Conservation (phyloP, 2,797 vertebrate species). For the Tympanoctomys barrerae region DNA sequence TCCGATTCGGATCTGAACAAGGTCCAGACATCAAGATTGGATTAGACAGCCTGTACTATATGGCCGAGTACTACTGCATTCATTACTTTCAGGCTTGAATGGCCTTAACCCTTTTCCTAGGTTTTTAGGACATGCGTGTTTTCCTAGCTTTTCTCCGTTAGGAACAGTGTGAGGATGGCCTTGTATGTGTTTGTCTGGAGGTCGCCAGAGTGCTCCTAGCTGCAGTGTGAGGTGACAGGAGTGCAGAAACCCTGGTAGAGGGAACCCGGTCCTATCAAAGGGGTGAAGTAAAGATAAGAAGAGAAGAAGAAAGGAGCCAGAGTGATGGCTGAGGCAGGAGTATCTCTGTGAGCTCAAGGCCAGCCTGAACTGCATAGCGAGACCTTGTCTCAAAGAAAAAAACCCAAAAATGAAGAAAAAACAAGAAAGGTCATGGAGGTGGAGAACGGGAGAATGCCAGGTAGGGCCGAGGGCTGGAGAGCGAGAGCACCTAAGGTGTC, state of each 20-base stretch:
- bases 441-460: not conserved
- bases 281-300: not conserved
- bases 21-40: not conserved
- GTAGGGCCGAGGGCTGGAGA: rapidly evolving
- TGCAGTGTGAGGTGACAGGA: not conserved
- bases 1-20: not conserved
- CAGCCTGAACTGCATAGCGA: not conserved
- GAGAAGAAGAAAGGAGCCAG: not conserved
- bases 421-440: not conserved
- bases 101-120: not conserved
- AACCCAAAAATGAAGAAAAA: not conserved
- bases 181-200: not conserved
- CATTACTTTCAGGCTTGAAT: rapidly evolving
- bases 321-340: not conserved
- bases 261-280: not conserved
- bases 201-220: not conserved
- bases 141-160: not conserved
- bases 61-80: not conserved
- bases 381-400: not conserved
- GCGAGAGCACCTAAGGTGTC: not conserved
- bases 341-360: not conserved
- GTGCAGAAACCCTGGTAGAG: not conserved
- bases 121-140: not conserved
- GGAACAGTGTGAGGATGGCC: not conserved
- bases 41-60: not conserved